Conservation (phyloP, 1,140 invertebrate species). For the Ephestia elutella region DNA sequence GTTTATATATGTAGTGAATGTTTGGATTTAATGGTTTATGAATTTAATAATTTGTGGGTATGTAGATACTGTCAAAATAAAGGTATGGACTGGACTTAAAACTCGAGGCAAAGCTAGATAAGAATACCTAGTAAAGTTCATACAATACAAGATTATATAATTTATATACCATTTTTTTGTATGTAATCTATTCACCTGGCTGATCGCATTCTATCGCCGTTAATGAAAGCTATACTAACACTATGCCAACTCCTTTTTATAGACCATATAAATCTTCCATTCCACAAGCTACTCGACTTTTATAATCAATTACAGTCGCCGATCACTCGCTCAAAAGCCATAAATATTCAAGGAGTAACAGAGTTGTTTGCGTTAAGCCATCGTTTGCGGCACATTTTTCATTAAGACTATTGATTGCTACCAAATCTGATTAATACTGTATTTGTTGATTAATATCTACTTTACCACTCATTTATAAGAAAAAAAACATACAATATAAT, state of each 20-base stretch:
- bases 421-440: background rate
- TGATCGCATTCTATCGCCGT: constrained; percentile 16
- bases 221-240: constrained; percentile 1
- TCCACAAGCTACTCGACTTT: constrained; percentile 47
- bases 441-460: no score
- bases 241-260: constrained; percentile 28
- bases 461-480: no score
- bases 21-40: no score
- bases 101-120: no score
- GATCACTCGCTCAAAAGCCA: constrained; percentile 37
- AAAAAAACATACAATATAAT: no score
- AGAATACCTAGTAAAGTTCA: no score
- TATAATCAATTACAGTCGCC: constrained; percentile 55
- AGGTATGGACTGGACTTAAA: no score
- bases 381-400: constrained; percentile 35
- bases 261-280: constrained; percentile 46
- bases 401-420: constrained; percentile 36
- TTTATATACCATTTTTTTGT: no score
- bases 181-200: background rate
- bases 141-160: no score
- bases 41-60: no score
- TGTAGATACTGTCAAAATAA: no score
- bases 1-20: no score
- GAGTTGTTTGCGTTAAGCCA: constrained; percentile 34
- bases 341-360: constrained; percentile 42